A percentile compares a stretch with the other conserved stretches of the same genome.
Conservation (phyloP, 2,888 invertebrate genomes). For the Amiota communis region DNA sequence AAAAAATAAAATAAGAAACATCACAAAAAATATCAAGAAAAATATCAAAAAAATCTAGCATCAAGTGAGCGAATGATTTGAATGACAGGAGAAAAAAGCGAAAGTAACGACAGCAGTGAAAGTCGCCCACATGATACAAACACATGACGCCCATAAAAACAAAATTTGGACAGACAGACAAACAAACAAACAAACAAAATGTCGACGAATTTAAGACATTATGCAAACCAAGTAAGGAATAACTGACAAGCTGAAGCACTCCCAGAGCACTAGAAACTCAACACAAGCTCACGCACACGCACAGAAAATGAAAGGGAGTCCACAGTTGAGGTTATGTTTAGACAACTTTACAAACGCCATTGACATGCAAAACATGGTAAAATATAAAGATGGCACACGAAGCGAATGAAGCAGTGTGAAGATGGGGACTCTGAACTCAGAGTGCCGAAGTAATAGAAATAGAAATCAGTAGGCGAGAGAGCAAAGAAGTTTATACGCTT, state of each 20-base stretch:
- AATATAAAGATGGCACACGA: too few species aligned
- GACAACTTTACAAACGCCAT: slow-evolving; percentile 22
- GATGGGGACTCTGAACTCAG: too few species aligned
- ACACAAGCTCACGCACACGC: too few species aligned
- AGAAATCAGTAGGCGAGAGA: neutral
- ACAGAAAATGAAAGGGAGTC: too few species aligned
- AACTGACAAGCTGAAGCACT: neutral
- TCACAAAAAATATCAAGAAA: too few species aligned
- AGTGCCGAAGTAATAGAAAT: too few species aligned
- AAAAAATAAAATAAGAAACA: too few species aligned
- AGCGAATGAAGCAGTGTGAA: too few species aligned
- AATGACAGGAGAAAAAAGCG: too few species aligned
- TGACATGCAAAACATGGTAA: slow-evolving; percentile 11
- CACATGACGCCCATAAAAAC: neutral
- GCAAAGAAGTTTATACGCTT: slow-evolving; percentile 14
- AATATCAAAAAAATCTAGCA: too few species aligned
- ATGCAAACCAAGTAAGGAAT: neutral
- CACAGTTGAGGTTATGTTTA: slow-evolving; percentile 5
- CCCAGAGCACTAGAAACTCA: neutral
- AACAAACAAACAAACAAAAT: neutral
- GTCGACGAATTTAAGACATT: neutral
- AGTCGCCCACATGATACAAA: neutral
- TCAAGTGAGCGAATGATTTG: too few species aligned
- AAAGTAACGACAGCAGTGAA: too few species aligned
- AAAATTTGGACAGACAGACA: neutral